A percentile compares a stretch with the other conserved stretches of the same genome.
Evolutionary conservation across 1,140 invertebrate genomes (phyloP).

Genomic region (Hyphantria cunea): DNA sequence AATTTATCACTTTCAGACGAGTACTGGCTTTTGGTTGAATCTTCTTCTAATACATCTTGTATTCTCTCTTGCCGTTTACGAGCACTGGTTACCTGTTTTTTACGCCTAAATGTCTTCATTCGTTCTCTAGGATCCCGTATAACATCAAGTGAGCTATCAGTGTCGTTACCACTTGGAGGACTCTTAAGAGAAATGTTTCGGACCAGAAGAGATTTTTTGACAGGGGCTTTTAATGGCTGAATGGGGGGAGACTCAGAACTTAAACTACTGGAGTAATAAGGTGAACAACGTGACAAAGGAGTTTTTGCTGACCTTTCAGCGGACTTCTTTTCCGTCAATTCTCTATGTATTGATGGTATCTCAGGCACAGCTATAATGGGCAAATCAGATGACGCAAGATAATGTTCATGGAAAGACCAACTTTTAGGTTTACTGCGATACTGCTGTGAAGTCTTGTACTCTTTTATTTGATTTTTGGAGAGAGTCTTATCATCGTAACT

Average conservation of each 20-base stretch:
- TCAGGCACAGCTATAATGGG: conserved; percentile 72
- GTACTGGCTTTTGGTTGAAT: conserved; percentile 78
- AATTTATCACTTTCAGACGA: conserved; percentile 81
- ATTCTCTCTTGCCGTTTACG: conserved; percentile 82
- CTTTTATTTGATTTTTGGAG: conserved; percentile 84
- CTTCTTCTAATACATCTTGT: conserved; percentile 81
- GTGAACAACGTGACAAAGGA: conserved; percentile 84
- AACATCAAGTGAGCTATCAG: conserved; percentile 86
- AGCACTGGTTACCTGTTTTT: conserved; percentile 82
- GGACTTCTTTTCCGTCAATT: conserved; percentile 74
- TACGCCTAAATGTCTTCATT: conserved; percentile 84
- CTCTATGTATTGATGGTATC: conserved; percentile 68
- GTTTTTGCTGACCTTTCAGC: conserved; percentile 72
- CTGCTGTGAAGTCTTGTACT: conserved; percentile 83
- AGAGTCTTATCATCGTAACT: conserved; percentile 84
- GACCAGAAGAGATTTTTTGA: conserved; percentile 80
- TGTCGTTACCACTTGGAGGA: conserved; percentile 86
- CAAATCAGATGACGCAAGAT: conserved; percentile 77
- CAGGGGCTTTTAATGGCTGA: conserved; percentile 82
- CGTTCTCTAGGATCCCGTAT: conserved; percentile 83
- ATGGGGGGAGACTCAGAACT: conserved; percentile 86
- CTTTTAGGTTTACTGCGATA: conserved; percentile 82
- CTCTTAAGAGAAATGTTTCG: conserved; percentile 82
- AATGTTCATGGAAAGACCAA: conserved; percentile 84
- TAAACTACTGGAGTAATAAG: conserved; percentile 87